Evolutionary conservation across 2,888 invertebrate species (phyloP).

Genomic region (Melieria crassipennis): DNA sequence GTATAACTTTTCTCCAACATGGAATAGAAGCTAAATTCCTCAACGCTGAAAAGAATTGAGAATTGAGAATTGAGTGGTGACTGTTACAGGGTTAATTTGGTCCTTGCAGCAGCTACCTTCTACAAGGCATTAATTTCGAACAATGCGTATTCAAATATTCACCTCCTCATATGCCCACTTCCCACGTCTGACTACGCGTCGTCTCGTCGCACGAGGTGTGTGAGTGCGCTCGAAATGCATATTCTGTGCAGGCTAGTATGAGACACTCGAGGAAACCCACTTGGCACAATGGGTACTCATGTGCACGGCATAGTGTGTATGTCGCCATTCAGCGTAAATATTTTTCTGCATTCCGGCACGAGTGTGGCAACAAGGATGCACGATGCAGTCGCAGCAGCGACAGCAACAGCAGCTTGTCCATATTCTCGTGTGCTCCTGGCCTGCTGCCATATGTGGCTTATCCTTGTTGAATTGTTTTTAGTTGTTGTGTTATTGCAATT

Average conservation of each 20-base stretch:
- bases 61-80: too few relatives aligned
- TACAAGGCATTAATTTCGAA: conserved; percentile 27
- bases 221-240: too few relatives aligned
- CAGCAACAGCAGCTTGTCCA: neutral
- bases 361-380: neutral
- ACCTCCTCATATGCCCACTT: neutral
- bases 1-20: too few relatives aligned
- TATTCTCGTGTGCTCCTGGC: neutral
- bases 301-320: too few relatives aligned
- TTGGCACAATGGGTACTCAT: conserved; percentile 17
- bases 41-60: too few relatives aligned
- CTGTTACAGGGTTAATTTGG: too few relatives aligned
- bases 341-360: conserved; percentile 36
- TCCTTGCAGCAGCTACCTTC: neutral
- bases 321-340: conserved; percentile 25
- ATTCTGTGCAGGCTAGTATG: too few relatives aligned
- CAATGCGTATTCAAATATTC: conserved; percentile 29
- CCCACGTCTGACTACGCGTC: neutral
- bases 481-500: neutral
- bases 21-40: too few relatives aligned
- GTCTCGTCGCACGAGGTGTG: neutral
- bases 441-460: conserved; percentile 5
- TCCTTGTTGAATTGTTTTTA: conserved; percentile 19
- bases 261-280: conserved; percentile 19
- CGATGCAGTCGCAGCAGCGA: neutral